phyloP scores from a whole-genome alignment of 1,140 invertebrate species.

The Spodoptera frugiperda region DNA sequence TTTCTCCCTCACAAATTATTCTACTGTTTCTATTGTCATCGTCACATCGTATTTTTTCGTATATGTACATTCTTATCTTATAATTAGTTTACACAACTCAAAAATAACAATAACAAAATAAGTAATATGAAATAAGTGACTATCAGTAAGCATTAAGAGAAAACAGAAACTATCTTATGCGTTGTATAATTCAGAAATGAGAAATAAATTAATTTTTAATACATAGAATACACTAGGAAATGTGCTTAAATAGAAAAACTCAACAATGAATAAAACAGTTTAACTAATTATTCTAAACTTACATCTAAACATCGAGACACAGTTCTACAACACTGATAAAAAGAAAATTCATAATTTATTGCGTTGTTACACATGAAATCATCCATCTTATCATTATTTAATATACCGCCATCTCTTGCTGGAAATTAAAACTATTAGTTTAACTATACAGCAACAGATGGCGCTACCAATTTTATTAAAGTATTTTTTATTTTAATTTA shows the following conservation, averaged over 20 bases:
- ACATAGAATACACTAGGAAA: no score
- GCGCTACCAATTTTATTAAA: slow-evolving; percentile 1
- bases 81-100: background rate
- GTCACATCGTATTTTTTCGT: slow-evolving; percentile 64
- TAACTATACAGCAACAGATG: slow-evolving; percentile 8
- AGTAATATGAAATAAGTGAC: background rate
- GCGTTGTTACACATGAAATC: slow-evolving; percentile 33
- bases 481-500: background rate
- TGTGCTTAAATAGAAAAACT: background rate
- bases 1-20: slow-evolving; percentile 1
- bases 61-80: slow-evolving; percentile 49
- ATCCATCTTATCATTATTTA: slow-evolving; percentile 24
- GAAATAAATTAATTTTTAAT: no score
- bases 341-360: slow-evolving; percentile 32
- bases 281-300: background rate
- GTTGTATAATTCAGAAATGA: no score
- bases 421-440: background rate
- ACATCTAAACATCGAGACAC: slow-evolving; percentile 15
- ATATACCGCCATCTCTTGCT: slow-evolving; percentile 2
- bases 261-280: background rate
- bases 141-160: no score
- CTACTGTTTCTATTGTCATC: slow-evolving; percentile 76
- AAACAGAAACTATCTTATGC: no score
- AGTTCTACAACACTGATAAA: slow-evolving; percentile 4
- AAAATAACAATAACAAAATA: background rate